phyloP scores from a whole-genome alignment of 2,113 vertebrate genomes.

The Epinephelus cyanopodus region DNA sequence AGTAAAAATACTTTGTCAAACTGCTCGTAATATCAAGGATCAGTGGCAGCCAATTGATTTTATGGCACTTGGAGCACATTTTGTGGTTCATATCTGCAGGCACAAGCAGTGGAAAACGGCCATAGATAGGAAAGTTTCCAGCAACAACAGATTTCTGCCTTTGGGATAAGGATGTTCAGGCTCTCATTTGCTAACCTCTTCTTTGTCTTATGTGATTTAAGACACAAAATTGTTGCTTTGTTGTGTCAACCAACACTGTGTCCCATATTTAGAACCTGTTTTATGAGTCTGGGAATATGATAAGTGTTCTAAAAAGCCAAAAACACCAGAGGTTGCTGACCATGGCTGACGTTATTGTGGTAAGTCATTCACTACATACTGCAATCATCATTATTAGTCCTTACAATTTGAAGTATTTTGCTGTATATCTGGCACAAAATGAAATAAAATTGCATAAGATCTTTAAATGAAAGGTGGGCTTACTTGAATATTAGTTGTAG shows the following conservation, averaged over 20 bases:
- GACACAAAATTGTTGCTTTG: not conserved
- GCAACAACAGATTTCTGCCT: conserved; percentile 18
- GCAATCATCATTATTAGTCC: not conserved
- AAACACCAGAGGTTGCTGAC: not conserved
- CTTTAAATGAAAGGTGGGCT: not conserved
- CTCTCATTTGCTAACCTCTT: not conserved
- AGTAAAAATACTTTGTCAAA: not conserved
- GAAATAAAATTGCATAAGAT: not conserved
- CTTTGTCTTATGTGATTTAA: not conserved
- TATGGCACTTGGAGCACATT: conserved; percentile 21
- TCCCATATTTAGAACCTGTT: not conserved
- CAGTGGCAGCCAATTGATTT: not conserved
- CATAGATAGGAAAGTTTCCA: conserved; percentile 3
- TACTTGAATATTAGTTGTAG: too few relatives aligned
- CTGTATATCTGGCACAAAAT: not conserved
- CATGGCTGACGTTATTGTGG: not conserved
- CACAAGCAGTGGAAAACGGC: not conserved
- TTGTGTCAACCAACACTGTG: not conserved
- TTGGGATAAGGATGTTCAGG: not conserved
- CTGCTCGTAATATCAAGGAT: not conserved
- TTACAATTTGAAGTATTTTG: not conserved
- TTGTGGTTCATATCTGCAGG: not conserved
- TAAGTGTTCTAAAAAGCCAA: not conserved
- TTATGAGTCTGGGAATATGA: not conserved
- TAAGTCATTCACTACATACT: not conserved